Conservation (phyloP, 2,797 vertebrate species). For the Centroberyx gerrardi region DNA sequence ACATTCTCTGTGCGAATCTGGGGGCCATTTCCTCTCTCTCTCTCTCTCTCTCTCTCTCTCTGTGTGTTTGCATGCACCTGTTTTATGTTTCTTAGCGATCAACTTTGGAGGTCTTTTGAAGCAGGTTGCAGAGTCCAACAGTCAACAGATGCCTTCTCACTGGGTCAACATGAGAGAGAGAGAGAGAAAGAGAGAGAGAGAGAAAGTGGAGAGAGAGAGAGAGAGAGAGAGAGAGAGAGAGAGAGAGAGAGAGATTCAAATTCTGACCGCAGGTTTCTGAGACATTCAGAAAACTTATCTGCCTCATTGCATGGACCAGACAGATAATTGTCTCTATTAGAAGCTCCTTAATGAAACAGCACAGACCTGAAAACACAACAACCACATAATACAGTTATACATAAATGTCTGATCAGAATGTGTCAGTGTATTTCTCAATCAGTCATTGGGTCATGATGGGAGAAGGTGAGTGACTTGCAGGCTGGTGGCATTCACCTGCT, state of each 20-base stretch:
- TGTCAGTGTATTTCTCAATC: not conserved
- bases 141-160: constrained; percentile 54
- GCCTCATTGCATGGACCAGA: not conserved
- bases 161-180: constrained; percentile 32
- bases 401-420: not conserved
- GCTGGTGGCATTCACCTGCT: constrained; percentile 49
- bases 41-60: constrained; percentile 16
- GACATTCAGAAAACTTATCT: not conserved
- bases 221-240: not conserved
- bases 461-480: constrained; percentile 10
- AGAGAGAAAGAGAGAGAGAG: not conserved
- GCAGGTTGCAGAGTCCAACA: constrained; percentile 60
- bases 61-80: constrained; percentile 71
- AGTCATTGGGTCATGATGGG: constrained; percentile 9
- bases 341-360: not conserved
- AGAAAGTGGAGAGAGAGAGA: constrained; percentile 2
- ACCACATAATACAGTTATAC: not conserved
- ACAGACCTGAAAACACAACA: not conserved
- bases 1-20: constrained; percentile 70
- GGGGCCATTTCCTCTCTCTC: constrained; percentile 56
- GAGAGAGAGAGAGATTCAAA: not conserved
- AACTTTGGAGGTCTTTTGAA: constrained; percentile 71
- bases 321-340: not conserved
- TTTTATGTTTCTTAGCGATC: constrained; percentile 75
- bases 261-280: not conserved